phyloP scores from a whole-genome alignment of 2,797 vertebrate species.

The Helicolenus hilgendorfi region DNA sequence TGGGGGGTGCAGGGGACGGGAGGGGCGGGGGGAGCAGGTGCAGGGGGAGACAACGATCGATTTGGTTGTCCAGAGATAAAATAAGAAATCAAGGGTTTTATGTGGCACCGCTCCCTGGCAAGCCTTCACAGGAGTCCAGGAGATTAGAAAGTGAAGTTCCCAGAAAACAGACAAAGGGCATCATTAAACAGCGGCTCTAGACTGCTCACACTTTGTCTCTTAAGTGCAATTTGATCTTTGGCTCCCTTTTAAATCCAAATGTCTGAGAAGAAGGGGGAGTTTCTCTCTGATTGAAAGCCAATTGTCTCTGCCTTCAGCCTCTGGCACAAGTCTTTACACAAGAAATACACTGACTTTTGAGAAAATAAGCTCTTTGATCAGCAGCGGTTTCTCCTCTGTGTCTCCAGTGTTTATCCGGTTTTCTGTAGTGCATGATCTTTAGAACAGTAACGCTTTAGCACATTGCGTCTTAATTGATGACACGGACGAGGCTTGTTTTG shows the following conservation, averaged over 20 bases:
- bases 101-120: conserved; percentile 74
- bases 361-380: conserved; percentile 56
- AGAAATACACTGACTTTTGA: conserved; percentile 42
- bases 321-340: conserved; percentile 24
- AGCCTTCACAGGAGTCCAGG: conserved; percentile 66
- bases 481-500: not conserved
- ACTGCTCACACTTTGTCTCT: conserved; percentile 69
- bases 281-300: conserved; percentile 69
- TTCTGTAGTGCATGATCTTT: conserved; percentile 33
- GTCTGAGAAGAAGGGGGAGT: conserved; percentile 53
- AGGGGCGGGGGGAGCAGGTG: conserved; percentile 74
- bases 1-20: not conserved
- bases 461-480: conserved; percentile 55
- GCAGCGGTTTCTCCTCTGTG: not conserved
- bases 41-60: conserved; percentile 77
- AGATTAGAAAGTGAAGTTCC: conserved; percentile 86
- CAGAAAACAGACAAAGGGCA: conserved; percentile 84
- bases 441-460: conserved; percentile 26
- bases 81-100: conserved; percentile 85
- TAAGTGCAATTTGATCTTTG: conserved; percentile 82
- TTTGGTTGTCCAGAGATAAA: conserved; percentile 87
- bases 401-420: conserved; percentile 17
- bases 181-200: conserved; percentile 71
- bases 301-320: conserved; percentile 56
- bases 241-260: conserved; percentile 68